Conservation (phyloP, 2,888 invertebrate genomes). For the Caenorhabditis imperialis region DNA sequence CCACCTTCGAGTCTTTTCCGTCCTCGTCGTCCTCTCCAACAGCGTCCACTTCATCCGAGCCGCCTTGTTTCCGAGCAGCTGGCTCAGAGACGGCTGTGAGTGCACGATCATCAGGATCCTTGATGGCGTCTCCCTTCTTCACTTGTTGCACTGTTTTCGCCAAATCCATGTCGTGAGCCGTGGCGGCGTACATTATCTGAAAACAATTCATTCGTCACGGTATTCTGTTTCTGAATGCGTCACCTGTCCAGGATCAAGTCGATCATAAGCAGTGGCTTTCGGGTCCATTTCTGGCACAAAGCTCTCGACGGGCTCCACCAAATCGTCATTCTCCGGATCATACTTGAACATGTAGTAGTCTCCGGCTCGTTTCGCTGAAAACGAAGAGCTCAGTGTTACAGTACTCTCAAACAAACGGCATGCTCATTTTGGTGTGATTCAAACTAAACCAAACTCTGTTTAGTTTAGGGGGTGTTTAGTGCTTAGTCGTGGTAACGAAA, state of each 20-base stretch:
- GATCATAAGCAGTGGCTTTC: constrained; percentile 67
- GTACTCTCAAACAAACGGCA: too few relatives aligned
- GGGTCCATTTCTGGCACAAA: constrained; percentile 76
- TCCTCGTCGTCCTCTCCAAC: constrained; percentile 10
- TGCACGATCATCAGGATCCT: constrained; percentile 57
- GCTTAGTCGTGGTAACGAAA: not conserved
- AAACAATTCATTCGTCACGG: too few relatives aligned
- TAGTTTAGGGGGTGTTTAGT: too few relatives aligned
- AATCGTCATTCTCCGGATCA: constrained; percentile 78
- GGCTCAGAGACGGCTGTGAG: constrained; percentile 35
- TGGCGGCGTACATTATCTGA: constrained; percentile 74
- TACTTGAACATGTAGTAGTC: constrained; percentile 99
- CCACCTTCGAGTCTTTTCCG: constrained; percentile 49
- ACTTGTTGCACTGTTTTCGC: constrained; percentile 70
- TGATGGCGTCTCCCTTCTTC: constrained; percentile 70
- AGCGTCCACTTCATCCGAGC: constrained; percentile 20
- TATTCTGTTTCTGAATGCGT: not conserved
- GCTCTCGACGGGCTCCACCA: constrained; percentile 69
- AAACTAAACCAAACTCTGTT: too few relatives aligned
- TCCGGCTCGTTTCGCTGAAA: constrained; percentile 93
- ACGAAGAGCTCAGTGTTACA: too few relatives aligned
- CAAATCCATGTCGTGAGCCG: constrained; percentile 70
- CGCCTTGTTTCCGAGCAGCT: constrained; percentile 3
- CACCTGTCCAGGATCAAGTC: constrained; percentile 74
- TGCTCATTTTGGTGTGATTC: too few relatives aligned